phyloP scores from a whole-genome alignment of 37 sponge, comb jelly and placozoan genomes.

The Dysidea cf. avara region DNA sequence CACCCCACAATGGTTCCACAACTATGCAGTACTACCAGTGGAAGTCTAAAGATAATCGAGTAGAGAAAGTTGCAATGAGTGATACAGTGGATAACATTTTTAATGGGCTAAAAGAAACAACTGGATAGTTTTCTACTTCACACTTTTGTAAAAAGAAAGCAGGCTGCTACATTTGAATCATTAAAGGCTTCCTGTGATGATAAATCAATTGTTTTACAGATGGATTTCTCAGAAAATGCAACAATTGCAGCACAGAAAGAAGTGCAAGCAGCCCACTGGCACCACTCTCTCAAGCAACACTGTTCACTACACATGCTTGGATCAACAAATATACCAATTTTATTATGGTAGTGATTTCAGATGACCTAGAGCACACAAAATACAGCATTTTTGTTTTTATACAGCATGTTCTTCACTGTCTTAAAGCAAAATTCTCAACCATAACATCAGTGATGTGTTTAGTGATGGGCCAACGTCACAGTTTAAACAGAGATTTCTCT shows the following conservation, averaged over 20 bases:
- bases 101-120: slow-evolving; percentile 11
- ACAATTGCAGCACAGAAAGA: slow-evolving; percentile 32
- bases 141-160: slow-evolving; percentile 26
- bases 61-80: slow-evolving; percentile 22
- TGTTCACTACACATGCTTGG: slow-evolving; percentile 46
- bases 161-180: slow-evolving; percentile 18
- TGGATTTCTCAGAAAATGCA: slow-evolving; percentile 46
- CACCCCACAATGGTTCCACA: slow-evolving; percentile 11
- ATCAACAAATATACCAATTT: slow-evolving; percentile 1
- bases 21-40: slow-evolving; percentile 28
- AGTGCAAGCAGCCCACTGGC: slow-evolving; percentile 32
- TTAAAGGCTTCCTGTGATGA: slow-evolving; percentile 19
- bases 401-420: slow-evolving; percentile 18
- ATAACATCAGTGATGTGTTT: slow-evolving; percentile 19
- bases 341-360: slow-evolving; percentile 31
- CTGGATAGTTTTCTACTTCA: slow-evolving; percentile 23
- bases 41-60: slow-evolving; percentile 17
- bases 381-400: slow-evolving; percentile 27
- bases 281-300: slow-evolving; percentile 21
- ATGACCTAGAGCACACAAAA: slow-evolving; percentile 33
- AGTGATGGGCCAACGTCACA: slow-evolving; percentile 41
- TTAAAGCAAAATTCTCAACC: slow-evolving; percentile 16
- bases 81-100: slow-evolving; percentile 12
- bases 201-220: slow-evolving; percentile 19
- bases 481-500: slow-evolving; percentile 38